Evolutionary conservation across 2,888 invertebrate genomes (phyloP), one percentile per base, ranked within the genome.

Genomic region (Steinernema carpocapsae): DNA sequence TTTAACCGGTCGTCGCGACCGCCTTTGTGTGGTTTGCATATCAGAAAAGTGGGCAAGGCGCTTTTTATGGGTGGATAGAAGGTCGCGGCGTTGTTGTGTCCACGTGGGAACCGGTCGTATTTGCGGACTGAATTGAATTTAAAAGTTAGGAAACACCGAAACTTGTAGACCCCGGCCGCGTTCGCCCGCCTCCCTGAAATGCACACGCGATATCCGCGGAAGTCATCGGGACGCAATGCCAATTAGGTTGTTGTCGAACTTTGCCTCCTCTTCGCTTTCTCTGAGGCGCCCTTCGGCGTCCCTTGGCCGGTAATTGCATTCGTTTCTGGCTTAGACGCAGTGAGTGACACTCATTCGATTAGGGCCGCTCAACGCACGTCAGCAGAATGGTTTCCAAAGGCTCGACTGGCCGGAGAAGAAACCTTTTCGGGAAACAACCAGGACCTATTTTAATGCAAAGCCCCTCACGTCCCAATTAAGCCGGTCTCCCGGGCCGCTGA

Each of bases 31-130:
- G 19, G 48, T 48, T 48, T 48, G 48, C 48, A 48, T 48, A 48
- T 48, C 48, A 48, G 6, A 48, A 48, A 48, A 48, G 14, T 3
- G 2, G 48, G 17, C 7, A 19, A 48, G 4, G 2, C 64, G 32
- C 64, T 64, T 64, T 64, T 64, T 32, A 29, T 29, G 29, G 64
- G 26, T 14, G 48, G 14, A 48, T n/a, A 48, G 48, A 37, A 32
- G 32, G 64, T 37, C 64, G 64, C 64, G 64, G 64, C 64, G 64
- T 24, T 64, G 64, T 64, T 64, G 32, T 64, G 64, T 64, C 17
- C 64, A 64, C 64, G 64, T 64, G 64, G 32, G 64, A 64, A 64
- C 64, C 64, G 64, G 64, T 64, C 37, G 4, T 26, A 4, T 22
- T 24, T 17, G 56, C 37, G 37, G 48, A 19, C 6, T 19, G 48